Base-by-base conservation (phyloP, 2,113 vertebrate species). In the Protomyctophum bolini region DNA sequence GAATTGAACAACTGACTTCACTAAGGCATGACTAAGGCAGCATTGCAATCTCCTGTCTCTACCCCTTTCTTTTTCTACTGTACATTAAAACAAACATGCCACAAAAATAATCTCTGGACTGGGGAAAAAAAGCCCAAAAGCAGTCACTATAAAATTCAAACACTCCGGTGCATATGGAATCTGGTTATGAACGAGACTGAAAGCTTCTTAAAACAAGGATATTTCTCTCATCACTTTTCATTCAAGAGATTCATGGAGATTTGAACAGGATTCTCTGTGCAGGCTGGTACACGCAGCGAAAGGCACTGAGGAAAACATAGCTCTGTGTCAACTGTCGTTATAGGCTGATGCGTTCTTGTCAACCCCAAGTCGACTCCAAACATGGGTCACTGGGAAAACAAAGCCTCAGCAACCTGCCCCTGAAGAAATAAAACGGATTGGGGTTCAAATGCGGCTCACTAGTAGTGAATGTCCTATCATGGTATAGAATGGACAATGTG, bases 321-420 rank as follows among this genome's bases (percentile, higher is more conserved):
- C 57, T 68, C 70, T 73, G 47, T 82, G 59, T 69, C 55, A 61
- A 70, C 54, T 68, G 21, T 56, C 84, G 83, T 72, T 11, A 41
- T 41, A 41, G 33, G 33, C 33, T 41, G 58, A 21, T 66, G 21
- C 64, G 76, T 69, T 63, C 46, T 68, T 41, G 4, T 10, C 59
- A n/a, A 57, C 57, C 69, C 5, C 68, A 49, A 1, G 65, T 76
- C 68, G 86, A 80, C 59, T 33, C 57, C 57, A 65, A 71, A 47
- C 7, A 77, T 8, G 76, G 72, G 52, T 47, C 63, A n/a, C 50
- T 41, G 33, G 33, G 33, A 2, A 41, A 41, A 41, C 33, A 41
- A 41, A 41, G 33, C 33, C 33, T 41, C 33, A 41, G 21, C 21
- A 1, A 21, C 21, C 21, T 21, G 21, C 21, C 21, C 21, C 21